phyloP scores from a whole-genome alignment of 1,140 invertebrate species.

The Tribolium castaneum region DNA sequence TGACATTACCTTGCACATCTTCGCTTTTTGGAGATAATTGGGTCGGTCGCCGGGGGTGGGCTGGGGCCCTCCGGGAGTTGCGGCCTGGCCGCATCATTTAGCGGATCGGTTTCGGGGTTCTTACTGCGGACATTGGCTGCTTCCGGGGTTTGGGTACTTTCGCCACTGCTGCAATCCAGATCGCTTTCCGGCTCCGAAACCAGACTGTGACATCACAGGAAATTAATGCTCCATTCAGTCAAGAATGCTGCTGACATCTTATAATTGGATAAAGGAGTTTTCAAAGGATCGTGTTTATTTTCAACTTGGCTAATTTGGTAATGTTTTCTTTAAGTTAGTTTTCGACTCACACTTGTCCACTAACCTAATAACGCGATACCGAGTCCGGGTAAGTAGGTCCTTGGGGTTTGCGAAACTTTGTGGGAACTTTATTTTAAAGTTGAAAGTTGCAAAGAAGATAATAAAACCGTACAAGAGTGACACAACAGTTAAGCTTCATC shows the following conservation, averaged over 20 bases:
- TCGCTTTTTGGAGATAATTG: not conserved
- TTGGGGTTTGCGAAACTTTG: not conserved
- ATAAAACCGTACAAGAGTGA: constrained; percentile 24
- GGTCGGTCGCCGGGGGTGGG: not conserved
- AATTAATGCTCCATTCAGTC: not conserved
- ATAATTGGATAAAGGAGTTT: not conserved
- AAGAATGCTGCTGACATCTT: not conserved
- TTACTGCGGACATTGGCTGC: constrained; percentile 1
- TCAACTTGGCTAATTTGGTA: not conserved
- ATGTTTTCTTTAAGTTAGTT: constrained; percentile 5
- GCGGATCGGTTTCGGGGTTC: constrained; percentile 11
- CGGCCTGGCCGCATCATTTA: constrained; percentile 2
- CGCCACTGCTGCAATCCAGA: constrained; percentile 1
- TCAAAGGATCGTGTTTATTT: not conserved
- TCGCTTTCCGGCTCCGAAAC: not conserved
- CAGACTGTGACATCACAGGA: constrained; percentile 17
- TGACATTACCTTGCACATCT: constrained; percentile 12
- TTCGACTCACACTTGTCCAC: not conserved
- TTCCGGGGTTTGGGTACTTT: constrained; percentile 17
- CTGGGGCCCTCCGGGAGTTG: not conserved
- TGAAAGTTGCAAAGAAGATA: constrained; percentile 3
- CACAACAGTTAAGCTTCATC: not conserved
- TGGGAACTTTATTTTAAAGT: not conserved
- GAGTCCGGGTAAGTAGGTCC: not conserved
- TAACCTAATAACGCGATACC: not conserved